Base-by-base conservation (phyloP, 2,888 invertebrate genomes). In the Sialis fuliginosa region DNA sequence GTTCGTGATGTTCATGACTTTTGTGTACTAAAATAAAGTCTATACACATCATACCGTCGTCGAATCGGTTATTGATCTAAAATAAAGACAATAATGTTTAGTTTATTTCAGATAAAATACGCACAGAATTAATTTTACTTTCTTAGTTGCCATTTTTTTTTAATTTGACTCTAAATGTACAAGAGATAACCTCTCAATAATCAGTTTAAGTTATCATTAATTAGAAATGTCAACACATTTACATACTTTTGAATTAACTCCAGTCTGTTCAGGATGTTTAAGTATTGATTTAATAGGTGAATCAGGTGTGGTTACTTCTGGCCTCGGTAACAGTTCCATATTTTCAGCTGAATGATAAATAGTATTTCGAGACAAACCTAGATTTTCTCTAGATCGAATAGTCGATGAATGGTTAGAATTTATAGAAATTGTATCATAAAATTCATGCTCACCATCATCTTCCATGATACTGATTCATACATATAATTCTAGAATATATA, bases 1-100 rank as follows among this genome's bases (percentile, higher is more conserved):
- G 52, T 45, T 52, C 53, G 6, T 10, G 12, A 6, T 7, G 9
- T 7, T 55, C 55, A 42, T 55, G 49, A 45, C 67, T 63, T 22
- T 22, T 22, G 60, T 74, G 79, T n/a, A 74, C 78, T 54, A 80
- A 58, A 6, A 78, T 73, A 61, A 74, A 79, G 60, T 79, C 78
- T 39, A 77, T 72, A 48, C 62, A 60, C 42, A 70, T 63, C 51
- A 67, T 65, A 39, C 67, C 67, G 61, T 72, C 70, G 49, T 66
- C 62, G 54, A 74, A 74, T 50, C 66, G 63, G 43, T 69, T 64
- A 63, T 72, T 69, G 46, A 66, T 70, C 73, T 72, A 58, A 41
- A 60, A 53, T 39, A 6, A 32, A 32, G 30, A 32, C 22, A 9
- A 4, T 40, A n/a, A 22, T 22, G 2, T 7, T 22, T 10, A 5